Evolutionary conservation across 2,888 invertebrate species (phyloP).

Genomic region (Hartigia nigra): DNA sequence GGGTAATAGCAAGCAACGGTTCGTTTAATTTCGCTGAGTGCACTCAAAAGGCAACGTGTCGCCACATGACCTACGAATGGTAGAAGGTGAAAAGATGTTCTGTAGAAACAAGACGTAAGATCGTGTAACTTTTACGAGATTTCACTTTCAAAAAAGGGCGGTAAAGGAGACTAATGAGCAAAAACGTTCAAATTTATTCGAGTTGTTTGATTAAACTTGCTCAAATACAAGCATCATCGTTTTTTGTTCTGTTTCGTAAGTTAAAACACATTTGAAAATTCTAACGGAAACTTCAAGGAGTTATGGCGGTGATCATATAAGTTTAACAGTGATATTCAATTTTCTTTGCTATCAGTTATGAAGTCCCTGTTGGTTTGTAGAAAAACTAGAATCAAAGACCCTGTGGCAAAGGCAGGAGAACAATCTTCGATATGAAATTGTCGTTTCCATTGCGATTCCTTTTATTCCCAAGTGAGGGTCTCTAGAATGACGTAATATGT

Average conservation of each 20-base stretch:
- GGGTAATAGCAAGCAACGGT: background rate
- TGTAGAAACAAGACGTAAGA: background rate
- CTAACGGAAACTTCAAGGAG: background rate
- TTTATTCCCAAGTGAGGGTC: background rate
- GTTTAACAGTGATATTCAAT: background rate
- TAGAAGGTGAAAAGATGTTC: background rate
- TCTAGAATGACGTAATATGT: background rate
- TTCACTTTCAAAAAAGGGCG: background rate
- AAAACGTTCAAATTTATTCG: background rate
- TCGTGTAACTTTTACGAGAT: background rate
- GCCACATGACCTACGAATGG: background rate
- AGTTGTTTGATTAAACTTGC: background rate
- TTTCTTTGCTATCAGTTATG: background rate
- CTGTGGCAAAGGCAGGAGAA: background rate
- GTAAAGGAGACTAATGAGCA: background rate
- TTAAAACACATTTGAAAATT: background rate
- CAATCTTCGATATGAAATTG: constrained; percentile 38
- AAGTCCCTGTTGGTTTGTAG: background rate
- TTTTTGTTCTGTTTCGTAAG: background rate
- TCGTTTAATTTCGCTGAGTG: background rate
- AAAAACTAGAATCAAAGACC: background rate
- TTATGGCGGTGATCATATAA: background rate
- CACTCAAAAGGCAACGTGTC: background rate
- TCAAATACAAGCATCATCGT: background rate
- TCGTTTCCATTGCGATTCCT: constrained; percentile 35